Evolutionary conservation across 2,113 vertebrate genomes (phyloP).

Genomic region (Oreochromis tanganicae): DNA sequence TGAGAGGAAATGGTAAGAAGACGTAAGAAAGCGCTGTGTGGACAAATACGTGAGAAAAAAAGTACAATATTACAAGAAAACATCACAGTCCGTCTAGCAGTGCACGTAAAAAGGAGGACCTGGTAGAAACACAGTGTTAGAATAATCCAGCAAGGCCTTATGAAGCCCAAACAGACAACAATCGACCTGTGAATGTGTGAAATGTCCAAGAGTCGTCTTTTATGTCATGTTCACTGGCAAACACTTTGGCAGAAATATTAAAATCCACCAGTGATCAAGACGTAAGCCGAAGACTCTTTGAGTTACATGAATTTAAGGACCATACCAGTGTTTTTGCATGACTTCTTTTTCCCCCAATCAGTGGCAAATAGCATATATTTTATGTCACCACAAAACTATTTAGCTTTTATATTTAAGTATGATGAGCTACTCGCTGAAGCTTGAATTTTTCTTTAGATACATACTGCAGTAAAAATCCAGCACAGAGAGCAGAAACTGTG

Average conservation of each 20-base stretch:
- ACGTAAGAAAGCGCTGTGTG: constrained; percentile 6
- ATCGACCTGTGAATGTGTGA: constrained; percentile 16
- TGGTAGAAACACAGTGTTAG: constrained; percentile 56
- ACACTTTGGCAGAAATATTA: not conserved
- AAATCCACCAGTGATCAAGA: not conserved
- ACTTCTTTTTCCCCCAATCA: not conserved
- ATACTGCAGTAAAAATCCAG: not conserved
- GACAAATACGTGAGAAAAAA: not conserved
- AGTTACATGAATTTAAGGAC: constrained; percentile 33
- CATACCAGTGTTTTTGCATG: constrained; percentile 22
- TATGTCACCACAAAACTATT: not conserved
- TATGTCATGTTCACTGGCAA: not conserved
- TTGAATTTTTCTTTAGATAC: not conserved
- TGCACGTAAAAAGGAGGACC: constrained; percentile 40
- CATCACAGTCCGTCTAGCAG: not conserved
- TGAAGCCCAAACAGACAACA: not conserved
- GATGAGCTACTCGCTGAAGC: not conserved
- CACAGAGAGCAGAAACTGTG: not conserved
- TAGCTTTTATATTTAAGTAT: not conserved
- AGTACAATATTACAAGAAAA: not conserved
- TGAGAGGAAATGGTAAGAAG: constrained; percentile 14
- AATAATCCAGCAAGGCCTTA: not conserved
- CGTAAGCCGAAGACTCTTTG: constrained; percentile 16
- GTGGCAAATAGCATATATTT: not conserved
- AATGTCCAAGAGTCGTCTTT: constrained; percentile 1